Conservation (phyloP, 2,888 invertebrate genomes). For the Argyresthia goedartella region DNA sequence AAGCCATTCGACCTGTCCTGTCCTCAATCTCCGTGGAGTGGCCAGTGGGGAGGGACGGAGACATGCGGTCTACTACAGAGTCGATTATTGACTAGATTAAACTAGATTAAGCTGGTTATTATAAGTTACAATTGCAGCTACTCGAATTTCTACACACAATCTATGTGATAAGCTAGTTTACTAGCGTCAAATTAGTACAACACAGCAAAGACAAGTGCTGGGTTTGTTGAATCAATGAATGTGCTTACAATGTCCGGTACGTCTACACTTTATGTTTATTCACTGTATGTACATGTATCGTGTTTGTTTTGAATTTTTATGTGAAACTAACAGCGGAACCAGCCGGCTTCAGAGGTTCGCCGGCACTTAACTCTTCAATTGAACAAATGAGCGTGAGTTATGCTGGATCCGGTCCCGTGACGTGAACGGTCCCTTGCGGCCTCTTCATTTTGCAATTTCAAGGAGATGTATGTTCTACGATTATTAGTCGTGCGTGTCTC, state of each 20-base stretch:
- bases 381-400: conserved; percentile 58
- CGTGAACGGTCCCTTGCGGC: conserved; percentile 25
- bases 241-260: too few relatives aligned
- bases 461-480: neutral
- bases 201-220: too few relatives aligned
- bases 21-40: neutral
- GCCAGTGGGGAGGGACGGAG: neutral
- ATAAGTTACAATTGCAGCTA: too few relatives aligned
- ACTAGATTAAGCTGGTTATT: neutral
- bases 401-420: conserved; percentile 56
- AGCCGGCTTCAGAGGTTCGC: conserved; percentile 38
- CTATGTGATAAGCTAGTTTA: too few relatives aligned
- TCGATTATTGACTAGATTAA: neutral
- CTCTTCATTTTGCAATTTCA: conserved; percentile 7
- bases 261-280: too few relatives aligned
- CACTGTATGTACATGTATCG: too few relatives aligned
- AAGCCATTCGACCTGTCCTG: conserved; percentile 4
- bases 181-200: too few relatives aligned
- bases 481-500: neutral
- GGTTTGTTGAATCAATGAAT: too few relatives aligned
- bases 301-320: conserved; percentile 24
- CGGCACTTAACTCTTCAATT: conserved; percentile 52
- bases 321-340: conserved; percentile 48
- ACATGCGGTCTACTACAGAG: neutral
- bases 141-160: too few relatives aligned